These are phyloP conservation scores for Clarias platycephalus DNA, from an alignment of 2,797 vertebrate genomes.

Conservation along the genomic window DNA sequence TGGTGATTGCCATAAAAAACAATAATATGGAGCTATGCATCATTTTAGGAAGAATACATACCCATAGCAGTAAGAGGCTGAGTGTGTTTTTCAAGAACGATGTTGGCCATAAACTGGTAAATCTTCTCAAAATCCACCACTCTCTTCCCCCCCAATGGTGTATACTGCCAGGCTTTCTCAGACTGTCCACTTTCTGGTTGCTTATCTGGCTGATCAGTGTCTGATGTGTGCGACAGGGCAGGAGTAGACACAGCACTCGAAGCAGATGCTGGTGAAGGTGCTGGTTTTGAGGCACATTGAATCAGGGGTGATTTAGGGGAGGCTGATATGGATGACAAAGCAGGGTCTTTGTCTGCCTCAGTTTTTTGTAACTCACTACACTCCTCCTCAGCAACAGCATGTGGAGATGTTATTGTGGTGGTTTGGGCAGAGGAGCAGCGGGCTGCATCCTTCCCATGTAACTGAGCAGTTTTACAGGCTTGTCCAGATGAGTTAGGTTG, in stretches of 20 bases:
- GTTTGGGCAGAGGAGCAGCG: neutral
- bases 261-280: neutral
- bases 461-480: neutral
- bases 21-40: neutral
- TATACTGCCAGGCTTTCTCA: slow-evolving; percentile 5
- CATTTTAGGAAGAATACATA: slow-evolving; percentile 54
- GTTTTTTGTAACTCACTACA: neutral
- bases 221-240: neutral
- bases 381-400: neutral
- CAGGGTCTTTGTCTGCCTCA: neutral
- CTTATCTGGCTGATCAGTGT: rapidly evolving
- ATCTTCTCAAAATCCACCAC: slow-evolving; percentile 73
- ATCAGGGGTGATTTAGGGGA: neutral
- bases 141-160: slow-evolving; percentile 22
- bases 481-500: neutral
- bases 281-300: slow-evolving; percentile 1
- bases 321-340: neutral
- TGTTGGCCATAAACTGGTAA: slow-evolving; percentile 66
- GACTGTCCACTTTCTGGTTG: slow-evolving; percentile 5
- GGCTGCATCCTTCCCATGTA: neutral
- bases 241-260: slow-evolving; percentile 10
- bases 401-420: neutral
- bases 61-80: slow-evolving; percentile 70
- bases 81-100: slow-evolving; percentile 36
- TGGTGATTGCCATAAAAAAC: neutral